Base-by-base conservation (phyloP, 2,888 invertebrate species). In the Oscheius sp. region DNA sequence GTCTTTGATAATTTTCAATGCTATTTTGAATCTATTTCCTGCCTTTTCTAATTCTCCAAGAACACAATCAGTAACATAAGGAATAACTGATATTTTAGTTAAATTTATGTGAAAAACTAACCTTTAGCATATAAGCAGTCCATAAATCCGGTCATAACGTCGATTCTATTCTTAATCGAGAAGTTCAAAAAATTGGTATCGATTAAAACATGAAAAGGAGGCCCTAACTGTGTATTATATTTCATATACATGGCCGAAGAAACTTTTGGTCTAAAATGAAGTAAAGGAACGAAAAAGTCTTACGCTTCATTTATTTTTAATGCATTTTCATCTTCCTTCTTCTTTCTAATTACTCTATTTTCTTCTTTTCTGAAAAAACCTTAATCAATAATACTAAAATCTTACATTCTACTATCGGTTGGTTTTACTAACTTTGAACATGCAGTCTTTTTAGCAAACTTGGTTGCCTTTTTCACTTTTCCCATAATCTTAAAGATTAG, bases 111-210 rank as follows among this genome's bases (percentile, higher is more conserved):
- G 45, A 32, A 32, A 61, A 8, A 12, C 5, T 6, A 64, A 90
- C 91, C 90, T 88, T 98, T 98, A 0, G 97, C 98, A 88, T 95
- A 96, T 5, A 99, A 89, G 87, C 97, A 98, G 84, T 98, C 95
- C 96, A 97, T 97, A 94, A 98, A 95, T 75, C 93, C 93, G 84
- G 95, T 93, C 65, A 95, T 91, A 41, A 99, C 92, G 86, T 99
- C 98, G 74, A 99, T 88, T 89, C 97, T 96, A 86, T 94, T 95
- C 87, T 95, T 95, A 44, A 99, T 94, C 5, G 96, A 94, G 86
- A 98, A 97, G 86, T 99, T 98, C 8, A 99, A 92, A 85, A 99
- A 99, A 88, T 99, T 99, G 1, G 98, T 99, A 86, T 99, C 98
- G 3, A 96, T 87, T 17, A 99, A 89, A 44, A 99, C 91, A 86